Evolutionary conservation across 2,797 vertebrate genomes (phyloP).

Genomic region (Lycodopsis pacificus): DNA sequence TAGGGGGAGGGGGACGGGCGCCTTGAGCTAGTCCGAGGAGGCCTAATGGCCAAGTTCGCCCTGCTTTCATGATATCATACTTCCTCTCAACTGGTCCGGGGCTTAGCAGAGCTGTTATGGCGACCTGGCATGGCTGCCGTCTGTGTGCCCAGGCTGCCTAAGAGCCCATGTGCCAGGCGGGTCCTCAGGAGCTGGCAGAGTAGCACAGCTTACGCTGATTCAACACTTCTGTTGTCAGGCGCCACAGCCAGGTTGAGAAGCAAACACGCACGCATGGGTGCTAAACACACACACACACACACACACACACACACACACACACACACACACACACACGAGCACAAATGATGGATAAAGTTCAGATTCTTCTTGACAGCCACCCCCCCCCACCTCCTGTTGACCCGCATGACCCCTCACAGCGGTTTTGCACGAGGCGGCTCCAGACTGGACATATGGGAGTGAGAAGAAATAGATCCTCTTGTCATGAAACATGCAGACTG

Average conservation of each 20-base stretch:
- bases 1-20: conserved; percentile 1
- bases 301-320: conserved; percentile 1
- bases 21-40: conserved; percentile 18
- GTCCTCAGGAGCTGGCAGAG: conserved; percentile 55
- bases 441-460: conserved; percentile 26
- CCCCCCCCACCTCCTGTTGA: conserved; percentile 22
- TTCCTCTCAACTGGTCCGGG: conserved; percentile 34
- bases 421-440: conserved; percentile 32
- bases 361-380: conserved; percentile 47
- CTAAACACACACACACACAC: not conserved
- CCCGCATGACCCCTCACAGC: conserved; percentile 35
- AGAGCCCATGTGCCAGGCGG: conserved; percentile 39
- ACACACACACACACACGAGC: not conserved
- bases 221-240: conserved; percentile 53
- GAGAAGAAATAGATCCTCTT: conserved; percentile 23
- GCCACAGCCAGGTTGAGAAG: conserved; percentile 30
- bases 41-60: not conserved
- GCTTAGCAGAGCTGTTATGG: conserved; percentile 41
- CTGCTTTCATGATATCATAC: conserved; percentile 44
- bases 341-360: conserved; percentile 54
- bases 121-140: conserved; percentile 32
- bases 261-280: conserved; percentile 9
- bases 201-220: conserved; percentile 48
- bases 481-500: conserved; percentile 28
- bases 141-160: conserved; percentile 43